These are phyloP conservation scores for Melipona bicolor DNA, from an alignment of 2,888 invertebrate species.

Conservation along the genomic window DNA sequence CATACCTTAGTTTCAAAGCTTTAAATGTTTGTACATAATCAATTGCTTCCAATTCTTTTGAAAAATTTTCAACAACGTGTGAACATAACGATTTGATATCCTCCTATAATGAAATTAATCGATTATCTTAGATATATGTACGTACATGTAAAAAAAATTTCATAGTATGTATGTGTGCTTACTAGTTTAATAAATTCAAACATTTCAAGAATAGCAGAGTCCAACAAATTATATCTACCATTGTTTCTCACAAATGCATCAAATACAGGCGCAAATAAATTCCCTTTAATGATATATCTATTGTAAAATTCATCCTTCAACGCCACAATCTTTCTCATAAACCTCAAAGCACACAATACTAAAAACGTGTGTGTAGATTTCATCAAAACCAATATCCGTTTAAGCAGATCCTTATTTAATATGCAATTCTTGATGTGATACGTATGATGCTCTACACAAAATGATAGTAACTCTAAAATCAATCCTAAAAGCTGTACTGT, in stretches of 20 bases:
- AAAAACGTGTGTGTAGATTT: slow-evolving; percentile 98
- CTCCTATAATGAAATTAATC: slow-evolving; percentile 85
- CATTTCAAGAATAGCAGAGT: slow-evolving; percentile 99
- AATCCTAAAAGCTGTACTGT: slow-evolving; percentile 97
- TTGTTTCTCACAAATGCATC: slow-evolving; percentile 98
- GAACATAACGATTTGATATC: slow-evolving; percentile 95
- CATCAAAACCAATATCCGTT: slow-evolving; percentile 97
- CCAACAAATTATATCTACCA: slow-evolving; percentile 98
- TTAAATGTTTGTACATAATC: slow-evolving; percentile 99
- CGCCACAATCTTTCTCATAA: slow-evolving; percentile 98
- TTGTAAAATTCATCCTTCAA: slow-evolving; percentile 99
- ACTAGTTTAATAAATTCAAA: slow-evolving; percentile 98
- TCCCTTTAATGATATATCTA: slow-evolving; percentile 96
- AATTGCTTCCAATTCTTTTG: slow-evolving; percentile 96
- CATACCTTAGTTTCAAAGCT: slow-evolving; percentile 94
- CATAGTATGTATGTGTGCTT: slow-evolving; percentile 36
- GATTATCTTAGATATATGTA: neutral
- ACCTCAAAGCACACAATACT: slow-evolving; percentile 97
- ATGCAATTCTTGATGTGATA: slow-evolving; percentile 99
- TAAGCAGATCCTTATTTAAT: slow-evolving; percentile 97
- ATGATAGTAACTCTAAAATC: slow-evolving; percentile 97
- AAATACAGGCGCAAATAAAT: slow-evolving; percentile 97
- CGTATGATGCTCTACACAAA: slow-evolving; percentile 99
- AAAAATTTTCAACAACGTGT: slow-evolving; percentile 98
- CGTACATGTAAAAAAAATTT: neutral